Evolutionary conservation across 64 coral and sea anemone species (phyloP).

Genomic region (Montipora capricornis): DNA sequence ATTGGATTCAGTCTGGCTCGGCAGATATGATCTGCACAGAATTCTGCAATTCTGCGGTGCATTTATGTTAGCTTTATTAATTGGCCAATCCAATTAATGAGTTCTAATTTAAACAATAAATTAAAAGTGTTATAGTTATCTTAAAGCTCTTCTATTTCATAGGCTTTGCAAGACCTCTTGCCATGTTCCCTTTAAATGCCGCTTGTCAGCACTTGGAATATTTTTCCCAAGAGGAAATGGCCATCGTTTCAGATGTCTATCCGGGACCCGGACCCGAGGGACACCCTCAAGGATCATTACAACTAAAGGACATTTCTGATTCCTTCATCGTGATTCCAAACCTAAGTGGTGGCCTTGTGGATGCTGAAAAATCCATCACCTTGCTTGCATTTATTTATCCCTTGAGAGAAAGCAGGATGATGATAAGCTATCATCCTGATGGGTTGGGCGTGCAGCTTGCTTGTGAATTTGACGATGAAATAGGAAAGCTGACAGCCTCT

Average conservation of each 20-base stretch:
- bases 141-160: background rate
- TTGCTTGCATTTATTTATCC: constrained; percentile 67
- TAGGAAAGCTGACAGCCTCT: background rate
- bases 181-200: constrained; percentile 55
- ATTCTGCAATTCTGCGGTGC: too few relatives aligned
- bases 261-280: constrained; percentile 3
- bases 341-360: background rate
- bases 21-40: too few relatives aligned
- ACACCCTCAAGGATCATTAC: background rate
- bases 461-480: background rate
- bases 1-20: too few relatives aligned
- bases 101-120: too few relatives aligned
- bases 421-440: constrained; percentile 51
- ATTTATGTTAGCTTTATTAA: too few relatives aligned
- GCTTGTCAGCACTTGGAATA: constrained; percentile 5
- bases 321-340: constrained; percentile 68
- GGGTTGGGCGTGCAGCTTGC: constrained; percentile 27
- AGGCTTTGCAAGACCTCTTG: constrained; percentile 37
- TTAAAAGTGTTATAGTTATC: background rate
- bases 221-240: constrained; percentile 55
- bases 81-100: too few relatives aligned
- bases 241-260: constrained; percentile 19
- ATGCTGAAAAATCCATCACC: constrained; percentile 45
- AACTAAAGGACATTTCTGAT: background rate
- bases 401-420: background rate